Base-by-base conservation (phyloP, 2,888 invertebrate genomes). In the Parochlus steinenii region DNA sequence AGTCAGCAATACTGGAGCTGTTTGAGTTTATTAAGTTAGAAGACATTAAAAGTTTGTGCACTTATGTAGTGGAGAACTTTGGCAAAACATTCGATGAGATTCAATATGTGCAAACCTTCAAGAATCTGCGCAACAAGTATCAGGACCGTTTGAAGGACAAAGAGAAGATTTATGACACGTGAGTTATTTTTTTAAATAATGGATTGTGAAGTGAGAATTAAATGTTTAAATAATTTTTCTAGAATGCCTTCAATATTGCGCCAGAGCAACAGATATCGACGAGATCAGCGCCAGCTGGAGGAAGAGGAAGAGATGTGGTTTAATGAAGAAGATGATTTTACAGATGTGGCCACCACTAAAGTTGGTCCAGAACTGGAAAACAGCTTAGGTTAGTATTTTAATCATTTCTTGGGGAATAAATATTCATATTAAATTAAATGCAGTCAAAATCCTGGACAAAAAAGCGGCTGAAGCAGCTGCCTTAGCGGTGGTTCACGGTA, bases 241-340 rank as follows among this genome's bases (percentile, higher is more conserved):
- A 80, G 79, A 46, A 78, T 81, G 33, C 79, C 81, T 37, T 79
- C 87, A 39, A 75, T 89, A 49, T 64, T 90, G 45, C 70, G 86
- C 44, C 74, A 69, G 46, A 49, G 47, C 4, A 68, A 65, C 52
- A 72, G 93, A 45, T 92, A 82, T 61, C 69, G 93, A 42, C 73
- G 92, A 42, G 93, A 95, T 62, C 85, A 87, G 47, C 71, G 93
- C 37, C 82, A 89, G 55, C 71, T 92, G 49, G 95, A 97, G 44
- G 93, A 95, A 52, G 95, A 95, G 48, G 95, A 97, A 53, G 95
- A 95, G 62, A 86, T 92, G 76, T 97, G 93, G 93, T 95, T 95
- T 61, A 90, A 92, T 54, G 90, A 92, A 49, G 95, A 95, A 44
- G 93, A 93, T 54, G 90, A 89, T 54, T 76, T 82, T 43, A 79